Evolutionary conservation across 2,888 invertebrate genomes (phyloP).

Genomic region (Sesia bembeciformis): DNA sequence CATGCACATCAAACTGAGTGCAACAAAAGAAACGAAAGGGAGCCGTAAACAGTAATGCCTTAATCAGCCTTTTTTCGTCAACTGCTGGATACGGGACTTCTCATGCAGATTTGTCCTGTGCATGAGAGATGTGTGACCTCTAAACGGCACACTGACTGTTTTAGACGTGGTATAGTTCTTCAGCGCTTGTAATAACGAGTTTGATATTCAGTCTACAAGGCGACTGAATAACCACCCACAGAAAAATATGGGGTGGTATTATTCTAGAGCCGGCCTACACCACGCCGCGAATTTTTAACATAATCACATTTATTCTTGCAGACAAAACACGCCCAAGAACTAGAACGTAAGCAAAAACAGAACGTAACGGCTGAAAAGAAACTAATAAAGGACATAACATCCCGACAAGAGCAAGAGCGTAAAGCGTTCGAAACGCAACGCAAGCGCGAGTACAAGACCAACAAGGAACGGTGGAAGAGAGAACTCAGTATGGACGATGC

Average conservation of each 20-base stretch:
- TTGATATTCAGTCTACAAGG: background rate
- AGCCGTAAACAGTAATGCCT: no score
- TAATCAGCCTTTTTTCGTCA: no score
- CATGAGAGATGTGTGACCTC: no score
- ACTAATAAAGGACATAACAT: constrained; percentile 91
- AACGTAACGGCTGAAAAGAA: constrained; percentile 94
- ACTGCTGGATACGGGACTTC: no score
- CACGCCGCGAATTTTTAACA: background rate
- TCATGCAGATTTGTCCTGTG: no score
- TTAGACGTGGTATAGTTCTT: no score
- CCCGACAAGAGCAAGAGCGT: constrained; percentile 92
- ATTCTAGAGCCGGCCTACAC: background rate
- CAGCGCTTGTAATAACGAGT: background rate
- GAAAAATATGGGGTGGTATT: background rate
- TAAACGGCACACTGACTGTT: no score
- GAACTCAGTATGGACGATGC: constrained; percentile 93
- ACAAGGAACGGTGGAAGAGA: constrained; percentile 97
- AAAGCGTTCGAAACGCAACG: constrained; percentile 94
- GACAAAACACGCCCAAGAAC: constrained; percentile 84
- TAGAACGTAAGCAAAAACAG: constrained; percentile 88
- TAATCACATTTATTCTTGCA: constrained; percentile 20
- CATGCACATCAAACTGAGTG: no score
- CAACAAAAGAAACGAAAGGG: no score
- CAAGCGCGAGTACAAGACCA: constrained; percentile 97
- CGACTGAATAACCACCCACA: no score